Conservation (phyloP, 2,797 vertebrate species). For the Crypturellus tataupa region DNA sequence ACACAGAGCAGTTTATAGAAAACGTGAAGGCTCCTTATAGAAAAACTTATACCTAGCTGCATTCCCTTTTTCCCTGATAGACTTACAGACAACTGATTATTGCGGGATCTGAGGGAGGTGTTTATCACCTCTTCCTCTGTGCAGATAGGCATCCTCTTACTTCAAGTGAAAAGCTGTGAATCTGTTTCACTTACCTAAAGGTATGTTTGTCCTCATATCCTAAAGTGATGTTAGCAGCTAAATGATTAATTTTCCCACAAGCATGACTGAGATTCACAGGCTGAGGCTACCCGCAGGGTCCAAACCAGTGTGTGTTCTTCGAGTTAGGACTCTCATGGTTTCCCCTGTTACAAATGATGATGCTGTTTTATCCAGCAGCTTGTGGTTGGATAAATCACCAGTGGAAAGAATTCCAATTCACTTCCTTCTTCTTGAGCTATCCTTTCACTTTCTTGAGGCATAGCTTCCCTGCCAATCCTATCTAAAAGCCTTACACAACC, state of each 20-base stretch:
- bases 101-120: not conserved
- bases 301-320: not conserved
- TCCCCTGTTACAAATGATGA: not conserved
- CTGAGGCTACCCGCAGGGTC: not conserved
- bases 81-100: not conserved
- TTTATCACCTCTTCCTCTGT: not conserved
- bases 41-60: not conserved
- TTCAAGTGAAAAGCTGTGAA: not conserved
- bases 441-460: not conserved
- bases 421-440: not conserved
- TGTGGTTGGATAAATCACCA: not conserved
- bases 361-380: not conserved
- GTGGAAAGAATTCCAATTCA: not conserved
- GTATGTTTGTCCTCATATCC: not conserved
- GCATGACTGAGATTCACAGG: not conserved
- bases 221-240: not conserved
- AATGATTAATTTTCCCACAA: conserved; percentile 31
- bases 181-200: not conserved
- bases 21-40: not conserved
- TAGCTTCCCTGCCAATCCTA: not conserved
- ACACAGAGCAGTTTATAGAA: not conserved
- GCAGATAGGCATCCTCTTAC: not conserved
- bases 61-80: not conserved
- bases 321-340: not conserved
- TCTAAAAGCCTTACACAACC: not conserved